Base-by-base conservation (phyloP, 1,140 invertebrate species). In the Callitettix versicolor region DNA sequence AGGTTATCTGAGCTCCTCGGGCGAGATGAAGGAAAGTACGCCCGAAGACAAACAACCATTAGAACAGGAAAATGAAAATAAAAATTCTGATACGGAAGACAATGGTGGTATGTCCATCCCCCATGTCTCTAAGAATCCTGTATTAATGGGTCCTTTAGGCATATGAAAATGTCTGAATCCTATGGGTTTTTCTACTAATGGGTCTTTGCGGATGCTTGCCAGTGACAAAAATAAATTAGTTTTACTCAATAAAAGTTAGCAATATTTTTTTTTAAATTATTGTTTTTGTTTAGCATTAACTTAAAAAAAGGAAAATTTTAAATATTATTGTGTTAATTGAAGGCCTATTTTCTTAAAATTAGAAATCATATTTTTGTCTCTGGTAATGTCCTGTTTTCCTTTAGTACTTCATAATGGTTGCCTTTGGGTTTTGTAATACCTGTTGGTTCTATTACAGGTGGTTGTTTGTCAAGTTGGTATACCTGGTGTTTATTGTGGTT, bases 1-100 rank as follows among this genome's bases (percentile, higher is more conserved):
- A 36, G 74, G 75, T 15, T 77, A 76, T 59, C 71, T 69, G 57
- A 55, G 53, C 30, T 36, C 42, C 2, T 12, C 42, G 18, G 53
- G 33, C 5, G 44, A 55, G 18, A 36, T 26, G 3, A 55, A 40
- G 42, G 53, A 55, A n/a, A 47, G 18, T 48, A 38, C 3, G 4
- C 38, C n/a, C 4, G 18, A 12, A 14, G 40, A 21, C 22, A 49
- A 14, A 14, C 15, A n/a, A 49, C 21, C 22, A 22, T 15, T 26
- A 12, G 18, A 42, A n/a, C 40, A 41, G 4, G 14, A 41, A n/a
- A 30, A 22, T 42, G 51, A 53, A 24, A 42, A 53, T 18, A 30
- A 52, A 11, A 52, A 9, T 30, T 30, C 26, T 4, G 26, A 30
- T 30, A 30, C 26, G 26, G 26, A 30, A 18, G 43, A 46, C 20